Evolutionary conservation across 1,140 invertebrate species (phyloP), one percentile per base, ranked within the genome.

Genomic region (Cydia splendana): DNA sequence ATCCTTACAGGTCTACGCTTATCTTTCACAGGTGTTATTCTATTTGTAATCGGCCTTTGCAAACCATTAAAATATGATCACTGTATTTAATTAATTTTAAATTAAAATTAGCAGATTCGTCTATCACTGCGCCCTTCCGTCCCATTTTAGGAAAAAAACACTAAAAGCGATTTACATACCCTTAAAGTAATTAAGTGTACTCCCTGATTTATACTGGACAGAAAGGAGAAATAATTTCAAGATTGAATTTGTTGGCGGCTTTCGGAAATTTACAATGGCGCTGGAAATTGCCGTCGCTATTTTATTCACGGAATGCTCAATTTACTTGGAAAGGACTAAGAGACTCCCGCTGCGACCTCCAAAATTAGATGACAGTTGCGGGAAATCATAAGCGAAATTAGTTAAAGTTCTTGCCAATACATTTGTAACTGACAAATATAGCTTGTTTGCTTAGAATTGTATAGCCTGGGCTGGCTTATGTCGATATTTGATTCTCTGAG

Each of bases 171-270:
- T 69, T 24, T 20, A 69, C 18, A 69, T 69, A 65, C 65, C 65
- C 38, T 18, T 73, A 53, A 74, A 76, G 77, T 76, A 81, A 81
- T 84, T 81, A 78, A 81, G 76, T 65, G 76, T 53, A 78, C 78
- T 65, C 79, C 76, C 77, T 71, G 42, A 75, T 75, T 78, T 80
- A 80, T 76, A 82, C 79, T 24, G 62, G 77, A 80, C 77, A 75
- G 75, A 80, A 18, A 83, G 76, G 80, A 82, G 85, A 86, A 88
- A 87, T 85, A 85, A 87, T 88, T 90, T 84, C 82, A 75, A 87
- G 86, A 91, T 91, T 90, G 89, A 87, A 90, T 91, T 89, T 90
- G 85, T 86, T 86, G 81, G 82, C 83, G 84, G 84, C 87, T 89
- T 91, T 84, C 80, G 84, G 86, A 90, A 91, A 91, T 89, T 90